A percentile compares a stretch with the other conserved stretches of the same genome.
These are phyloP conservation scores for Pachyuromys duprasi DNA, from an alignment of 2,797 vertebrate genomes.

Conservation along the genomic window DNA sequence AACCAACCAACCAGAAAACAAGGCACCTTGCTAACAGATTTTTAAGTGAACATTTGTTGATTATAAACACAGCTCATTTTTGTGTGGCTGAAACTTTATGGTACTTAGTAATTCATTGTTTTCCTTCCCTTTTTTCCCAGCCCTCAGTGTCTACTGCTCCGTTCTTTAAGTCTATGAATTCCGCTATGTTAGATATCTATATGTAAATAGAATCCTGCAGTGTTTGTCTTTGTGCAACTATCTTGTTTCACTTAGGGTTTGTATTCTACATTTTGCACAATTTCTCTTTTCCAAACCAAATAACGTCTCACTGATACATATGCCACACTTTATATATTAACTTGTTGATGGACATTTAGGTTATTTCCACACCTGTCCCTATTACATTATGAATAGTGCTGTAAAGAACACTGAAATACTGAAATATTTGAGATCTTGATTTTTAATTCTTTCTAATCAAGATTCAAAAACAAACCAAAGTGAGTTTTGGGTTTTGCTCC, in stretches of 20 bases:
- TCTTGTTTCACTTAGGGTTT: background rate
- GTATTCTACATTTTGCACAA: background rate
- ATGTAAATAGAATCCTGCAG: background rate
- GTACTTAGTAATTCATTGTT: background rate
- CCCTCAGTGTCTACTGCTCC: background rate
- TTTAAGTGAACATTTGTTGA: background rate
- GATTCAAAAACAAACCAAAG: background rate
- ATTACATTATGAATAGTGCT: background rate
- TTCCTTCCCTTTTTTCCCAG: background rate
- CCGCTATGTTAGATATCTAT: background rate
- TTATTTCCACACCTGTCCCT: background rate
- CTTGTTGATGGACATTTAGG: background rate
- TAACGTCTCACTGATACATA: background rate
- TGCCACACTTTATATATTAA: background rate
- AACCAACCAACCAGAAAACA: background rate
- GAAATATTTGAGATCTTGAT: background rate
- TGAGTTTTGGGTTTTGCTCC: no score
- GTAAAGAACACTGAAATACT: background rate
- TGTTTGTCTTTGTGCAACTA: background rate
- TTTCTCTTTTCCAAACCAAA: background rate
- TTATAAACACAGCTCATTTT: background rate
- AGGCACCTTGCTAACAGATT: background rate
- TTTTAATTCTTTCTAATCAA: constrained; percentile 18
- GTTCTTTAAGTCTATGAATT: background rate
- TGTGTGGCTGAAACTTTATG: background rate